Evolutionary conservation across 1,140 invertebrate species (phyloP).

Genomic region (Drosophila nasuta): DNA sequence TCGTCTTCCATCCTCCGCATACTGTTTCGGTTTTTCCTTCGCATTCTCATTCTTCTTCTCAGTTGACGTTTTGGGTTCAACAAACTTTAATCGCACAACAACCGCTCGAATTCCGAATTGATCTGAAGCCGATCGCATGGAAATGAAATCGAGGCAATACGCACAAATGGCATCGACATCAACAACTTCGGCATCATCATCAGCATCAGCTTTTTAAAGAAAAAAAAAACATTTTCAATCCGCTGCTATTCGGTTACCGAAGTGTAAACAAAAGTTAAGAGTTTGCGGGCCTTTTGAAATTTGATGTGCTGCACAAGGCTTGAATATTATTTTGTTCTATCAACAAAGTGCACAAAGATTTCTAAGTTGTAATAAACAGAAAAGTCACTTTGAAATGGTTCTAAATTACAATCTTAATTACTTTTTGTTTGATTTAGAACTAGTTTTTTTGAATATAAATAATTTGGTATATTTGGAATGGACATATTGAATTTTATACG

Average conservation of each 20-base stretch:
- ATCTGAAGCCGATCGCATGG: slow-evolving; percentile 38
- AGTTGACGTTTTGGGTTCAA: slow-evolving; percentile 54
- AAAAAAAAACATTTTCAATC: slow-evolving; percentile 11
- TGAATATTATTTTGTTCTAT: neutral
- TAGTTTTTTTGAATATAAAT: too few species aligned
- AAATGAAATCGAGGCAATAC: slow-evolving; percentile 36
- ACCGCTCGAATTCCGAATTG: slow-evolving; percentile 51
- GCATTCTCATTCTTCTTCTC: slow-evolving; percentile 24
- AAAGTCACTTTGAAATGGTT: too few species aligned
- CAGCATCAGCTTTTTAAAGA: neutral
- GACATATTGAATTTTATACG: too few species aligned
- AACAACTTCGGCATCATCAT: neutral
- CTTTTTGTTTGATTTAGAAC: too few species aligned
- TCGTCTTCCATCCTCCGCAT: slow-evolving; percentile 22
- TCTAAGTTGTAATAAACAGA: neutral
- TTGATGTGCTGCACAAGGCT: slow-evolving; percentile 18
- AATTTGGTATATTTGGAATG: too few species aligned
- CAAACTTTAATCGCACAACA: slow-evolving; percentile 66
- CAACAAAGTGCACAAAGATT: neutral
- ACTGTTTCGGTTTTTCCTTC: slow-evolving; percentile 11
- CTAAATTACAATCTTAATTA: too few species aligned
- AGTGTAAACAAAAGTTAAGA: slow-evolving; percentile 24
- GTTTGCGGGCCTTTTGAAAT: slow-evolving; percentile 20
- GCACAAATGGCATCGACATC: slow-evolving; percentile 31
- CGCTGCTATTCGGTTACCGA: neutral